Evolutionary conservation across 2,113 vertebrate genomes (phyloP).

Genomic region (Larimichthys polyactis): DNA sequence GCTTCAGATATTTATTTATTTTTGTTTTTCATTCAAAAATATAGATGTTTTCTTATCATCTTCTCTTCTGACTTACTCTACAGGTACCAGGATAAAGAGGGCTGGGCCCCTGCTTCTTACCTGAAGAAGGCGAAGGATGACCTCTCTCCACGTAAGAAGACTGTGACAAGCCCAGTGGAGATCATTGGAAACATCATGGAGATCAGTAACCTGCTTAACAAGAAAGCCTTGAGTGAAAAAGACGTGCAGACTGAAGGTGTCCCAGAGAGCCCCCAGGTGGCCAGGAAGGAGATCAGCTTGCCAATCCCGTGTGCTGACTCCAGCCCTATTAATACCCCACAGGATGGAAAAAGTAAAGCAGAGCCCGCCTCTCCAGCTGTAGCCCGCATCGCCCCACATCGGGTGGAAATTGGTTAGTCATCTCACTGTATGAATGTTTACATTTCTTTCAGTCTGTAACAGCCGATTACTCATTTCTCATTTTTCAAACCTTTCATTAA

Average conservation of each 20-base stretch:
- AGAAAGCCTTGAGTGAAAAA: constrained; percentile 92
- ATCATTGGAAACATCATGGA: constrained; percentile 99
- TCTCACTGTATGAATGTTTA: background rate
- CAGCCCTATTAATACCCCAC: constrained; percentile 74
- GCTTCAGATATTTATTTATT: background rate
- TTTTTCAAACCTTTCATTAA: background rate
- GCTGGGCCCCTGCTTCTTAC: constrained; percentile 99
- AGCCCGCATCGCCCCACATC: constrained; percentile 95
- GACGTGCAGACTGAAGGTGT: constrained; percentile 88
- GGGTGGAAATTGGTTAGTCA: constrained; percentile 93
- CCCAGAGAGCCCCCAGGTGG: constrained; percentile 85
- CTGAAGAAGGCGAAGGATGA: constrained; percentile 97
- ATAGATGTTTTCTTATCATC: background rate
- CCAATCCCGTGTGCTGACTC: constrained; percentile 90
- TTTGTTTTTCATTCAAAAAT: background rate
- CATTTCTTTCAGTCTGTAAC: background rate
- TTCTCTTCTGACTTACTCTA: background rate
- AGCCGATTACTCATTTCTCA: background rate
- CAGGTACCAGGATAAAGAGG: constrained; percentile 97
- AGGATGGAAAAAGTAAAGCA: constrained; percentile 89
- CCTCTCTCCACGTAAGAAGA: constrained; percentile 93
- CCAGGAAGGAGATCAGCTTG: constrained; percentile 96
- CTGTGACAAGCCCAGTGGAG: constrained; percentile 94
- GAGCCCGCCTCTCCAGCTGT: constrained; percentile 92
- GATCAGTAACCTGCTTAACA: constrained; percentile 98